A percentile compares a stretch with the other conserved stretches of the same genome.
These are phyloP conservation scores for Prinia subflava DNA, from an alignment of 2,113 vertebrate genomes.

Conservation along the genomic window DNA sequence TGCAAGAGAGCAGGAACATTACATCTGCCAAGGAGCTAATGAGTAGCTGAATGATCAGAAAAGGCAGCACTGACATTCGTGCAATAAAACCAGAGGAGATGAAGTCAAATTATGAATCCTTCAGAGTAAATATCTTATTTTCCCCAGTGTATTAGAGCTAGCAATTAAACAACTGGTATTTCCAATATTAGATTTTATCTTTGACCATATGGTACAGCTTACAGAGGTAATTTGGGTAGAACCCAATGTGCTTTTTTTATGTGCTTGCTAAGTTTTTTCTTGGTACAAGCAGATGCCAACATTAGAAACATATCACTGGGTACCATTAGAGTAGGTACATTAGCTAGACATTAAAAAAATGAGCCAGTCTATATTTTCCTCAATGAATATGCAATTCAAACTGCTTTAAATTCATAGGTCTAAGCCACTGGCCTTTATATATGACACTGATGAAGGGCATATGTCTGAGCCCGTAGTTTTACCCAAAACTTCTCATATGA, in stretches of 20 bases:
- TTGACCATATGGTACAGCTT: slow-evolving; percentile 34
- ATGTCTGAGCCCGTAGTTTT: background rate
- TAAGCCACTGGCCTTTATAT: background rate
- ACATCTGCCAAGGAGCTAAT: background rate
- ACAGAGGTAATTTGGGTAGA: slow-evolving; percentile 33
- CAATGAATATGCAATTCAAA: background rate
- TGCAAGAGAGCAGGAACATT: background rate
- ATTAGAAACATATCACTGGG: background rate
- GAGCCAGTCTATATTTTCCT: background rate
- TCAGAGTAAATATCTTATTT: slow-evolving; percentile 34
- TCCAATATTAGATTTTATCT: slow-evolving; percentile 50
- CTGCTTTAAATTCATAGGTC: background rate
- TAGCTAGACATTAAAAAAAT: background rate
- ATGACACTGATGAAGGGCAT: background rate
- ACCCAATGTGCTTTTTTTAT: slow-evolving; percentile 25
- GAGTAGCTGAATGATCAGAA: slow-evolving; percentile 9
- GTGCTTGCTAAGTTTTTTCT: background rate
- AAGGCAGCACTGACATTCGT: background rate
- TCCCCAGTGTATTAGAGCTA: background rate
- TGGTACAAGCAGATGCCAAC: slow-evolving; percentile 13
- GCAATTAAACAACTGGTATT: slow-evolving; percentile 37
- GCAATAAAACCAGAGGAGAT: slow-evolving; percentile 30
- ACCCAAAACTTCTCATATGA: rapidly evolving
- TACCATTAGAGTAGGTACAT: background rate
- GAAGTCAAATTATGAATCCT: slow-evolving; percentile 12